Percentiles rank a stretch among this genome's conserved stretches.
Conservation (phyloP, 2,113 vertebrate genomes). For the Ammodramus savannarum region DNA sequence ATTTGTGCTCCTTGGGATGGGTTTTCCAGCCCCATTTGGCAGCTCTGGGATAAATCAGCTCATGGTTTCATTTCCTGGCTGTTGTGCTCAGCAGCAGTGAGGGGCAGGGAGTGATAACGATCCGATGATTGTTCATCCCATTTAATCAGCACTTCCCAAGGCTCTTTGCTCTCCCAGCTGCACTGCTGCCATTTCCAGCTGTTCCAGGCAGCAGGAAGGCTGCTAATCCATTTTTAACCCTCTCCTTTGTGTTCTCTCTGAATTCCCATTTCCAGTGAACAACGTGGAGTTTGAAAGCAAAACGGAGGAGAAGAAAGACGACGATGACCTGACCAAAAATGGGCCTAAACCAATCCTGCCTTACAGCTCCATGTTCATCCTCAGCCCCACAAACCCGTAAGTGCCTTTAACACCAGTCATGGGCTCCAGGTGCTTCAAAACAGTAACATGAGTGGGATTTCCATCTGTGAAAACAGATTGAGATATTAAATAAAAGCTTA, state of each 20-base stretch:
- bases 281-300: slow-evolving; percentile 85
- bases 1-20: not conserved
- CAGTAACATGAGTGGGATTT: not conserved
- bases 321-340: slow-evolving; percentile 69
- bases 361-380: slow-evolving; percentile 95
- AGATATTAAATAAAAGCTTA: not conserved
- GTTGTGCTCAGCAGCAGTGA: not conserved
- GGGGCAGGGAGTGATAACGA: not conserved
- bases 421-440: not conserved
- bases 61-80: slow-evolving; percentile 13
- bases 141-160: not conserved
- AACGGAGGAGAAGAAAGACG: slow-evolving; percentile 88
- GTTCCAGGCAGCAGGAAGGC: not conserved
- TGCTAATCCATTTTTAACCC: not conserved
- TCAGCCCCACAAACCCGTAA: slow-evolving; percentile 92
- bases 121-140: not conserved
- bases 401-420: not conserved
- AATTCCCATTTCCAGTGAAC: slow-evolving; percentile 77
- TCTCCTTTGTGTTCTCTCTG: not conserved
- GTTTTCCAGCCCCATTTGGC: not conserved
- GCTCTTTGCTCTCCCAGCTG: slow-evolving; percentile 27
- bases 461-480: not conserved
- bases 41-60: not conserved
- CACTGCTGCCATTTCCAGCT: slow-evolving; percentile 17
- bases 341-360: slow-evolving; percentile 88